Conservation (phyloP, 2,888 invertebrate species). For the Liodrosophila aerea region DNA sequence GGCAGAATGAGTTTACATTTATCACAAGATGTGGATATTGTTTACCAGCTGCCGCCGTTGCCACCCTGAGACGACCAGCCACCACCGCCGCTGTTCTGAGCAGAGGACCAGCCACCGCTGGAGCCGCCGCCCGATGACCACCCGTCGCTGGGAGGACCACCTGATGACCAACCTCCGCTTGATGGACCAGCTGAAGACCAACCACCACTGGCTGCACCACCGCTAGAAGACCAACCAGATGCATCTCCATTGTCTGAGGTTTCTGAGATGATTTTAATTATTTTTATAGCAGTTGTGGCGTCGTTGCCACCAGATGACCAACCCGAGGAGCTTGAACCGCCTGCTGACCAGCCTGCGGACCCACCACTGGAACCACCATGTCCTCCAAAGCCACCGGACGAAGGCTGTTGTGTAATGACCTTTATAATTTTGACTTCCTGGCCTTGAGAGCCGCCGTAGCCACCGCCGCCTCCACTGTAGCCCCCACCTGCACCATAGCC, state of each 20-base stretch:
- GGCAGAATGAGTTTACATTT: conserved; percentile 30
- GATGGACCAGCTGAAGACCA: conserved; percentile 23
- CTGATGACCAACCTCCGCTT: conserved; percentile 21
- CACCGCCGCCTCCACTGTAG: conserved; percentile 38
- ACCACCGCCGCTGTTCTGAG: conserved; percentile 22
- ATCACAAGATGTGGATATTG: conserved; percentile 37
- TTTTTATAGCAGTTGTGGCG: conserved; percentile 48
- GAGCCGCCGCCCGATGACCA: conserved; percentile 42
- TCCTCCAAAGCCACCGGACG: conserved; percentile 55
- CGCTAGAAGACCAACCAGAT: conserved; percentile 41
- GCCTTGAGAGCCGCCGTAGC: conserved; percentile 29
- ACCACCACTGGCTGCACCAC: conserved; percentile 26
- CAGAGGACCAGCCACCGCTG: conserved; percentile 40
- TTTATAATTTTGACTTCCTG: conserved; percentile 63
- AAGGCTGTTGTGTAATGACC: conserved; percentile 55
- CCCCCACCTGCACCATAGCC: too few relatives aligned
- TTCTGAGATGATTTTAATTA: conserved; percentile 55
- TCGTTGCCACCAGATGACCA: conserved; percentile 55
- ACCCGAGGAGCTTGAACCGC: conserved; percentile 36
- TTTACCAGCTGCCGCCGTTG: conserved; percentile 55
- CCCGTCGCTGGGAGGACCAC: conserved; percentile 28
- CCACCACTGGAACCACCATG: conserved; percentile 45
- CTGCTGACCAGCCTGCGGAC: conserved; percentile 43
- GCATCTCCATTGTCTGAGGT: conserved; percentile 30
- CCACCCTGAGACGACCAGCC: conserved; percentile 31